Evolutionary conservation across 2,797 vertebrate genomes (phyloP).

Genomic region (Anas flavirostris): DNA sequence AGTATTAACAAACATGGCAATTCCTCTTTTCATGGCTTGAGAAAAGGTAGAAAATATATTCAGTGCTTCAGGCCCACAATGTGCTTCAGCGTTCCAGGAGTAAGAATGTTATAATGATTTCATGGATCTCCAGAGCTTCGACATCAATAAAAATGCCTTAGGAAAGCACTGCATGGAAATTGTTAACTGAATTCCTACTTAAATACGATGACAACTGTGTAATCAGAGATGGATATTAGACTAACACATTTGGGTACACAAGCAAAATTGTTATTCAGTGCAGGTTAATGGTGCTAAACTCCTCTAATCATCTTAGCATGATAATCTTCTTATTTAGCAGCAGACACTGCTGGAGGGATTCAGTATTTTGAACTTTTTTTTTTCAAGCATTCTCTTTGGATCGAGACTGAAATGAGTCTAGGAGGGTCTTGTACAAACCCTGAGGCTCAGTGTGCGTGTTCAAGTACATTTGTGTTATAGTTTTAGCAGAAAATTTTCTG

Average conservation of each 20-base stretch:
- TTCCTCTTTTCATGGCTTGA: fast-evolving
- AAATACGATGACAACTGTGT: neutral
- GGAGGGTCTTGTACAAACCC: neutral
- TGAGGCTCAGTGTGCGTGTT: neutral
- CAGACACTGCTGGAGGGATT: neutral
- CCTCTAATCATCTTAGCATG: neutral
- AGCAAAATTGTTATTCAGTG: neutral
- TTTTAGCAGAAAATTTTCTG: neutral
- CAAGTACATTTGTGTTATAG: fast-evolving
- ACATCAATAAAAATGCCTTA: neutral
- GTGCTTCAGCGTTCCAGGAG: neutral
- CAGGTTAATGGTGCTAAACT: neutral
- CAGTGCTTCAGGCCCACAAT: neutral
- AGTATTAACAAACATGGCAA: neutral
- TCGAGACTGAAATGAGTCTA: neutral
- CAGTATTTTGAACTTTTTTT: neutral
- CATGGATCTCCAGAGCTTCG: neutral
- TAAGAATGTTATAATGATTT: neutral
- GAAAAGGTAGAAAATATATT: neutral
- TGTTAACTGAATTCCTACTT: neutral
- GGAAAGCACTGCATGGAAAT: neutral
- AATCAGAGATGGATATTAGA: neutral
- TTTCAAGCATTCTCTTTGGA: neutral
- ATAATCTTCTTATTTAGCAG: neutral
- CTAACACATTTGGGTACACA: neutral